Evolutionary conservation across 1,140 invertebrate species (phyloP), one percentile per base, ranked within the genome.

Genomic region (Drosophila santomea): DNA sequence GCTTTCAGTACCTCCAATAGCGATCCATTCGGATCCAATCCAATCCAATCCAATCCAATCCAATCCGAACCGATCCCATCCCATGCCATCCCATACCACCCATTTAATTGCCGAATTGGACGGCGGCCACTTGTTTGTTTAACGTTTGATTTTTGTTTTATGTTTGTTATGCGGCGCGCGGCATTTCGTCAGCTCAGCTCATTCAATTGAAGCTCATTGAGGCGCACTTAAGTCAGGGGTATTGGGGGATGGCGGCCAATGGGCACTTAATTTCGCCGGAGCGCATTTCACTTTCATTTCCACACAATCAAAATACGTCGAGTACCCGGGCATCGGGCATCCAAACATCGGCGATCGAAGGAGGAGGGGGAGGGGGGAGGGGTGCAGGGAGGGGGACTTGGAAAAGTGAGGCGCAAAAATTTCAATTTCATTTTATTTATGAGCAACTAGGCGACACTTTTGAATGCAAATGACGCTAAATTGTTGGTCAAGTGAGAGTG

Each of bases 201-300:
- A 63, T 85, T 86, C 77, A 78, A 85, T 84, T 84, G 78, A 60
- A 63, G 74, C 81, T 85, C 81, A 84, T 85, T 78, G 73, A 77
- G 74, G 61, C 60, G 60, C 76, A 79, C 76, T 79, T 41, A 60
- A 75, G 69, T 78, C 80, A 64, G 38, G 51, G 50, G 39, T 15
- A 36, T 12, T 32, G 6, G 6, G 6, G 38, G 23, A 35, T 38
- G 47, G 12, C 32, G 39, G 23, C 28, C 20, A 63, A 32, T 50
- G 72, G 71, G 75, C 78, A 86, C 74, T 74, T 78, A 81, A 84
- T 54, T 74, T 62, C 72, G 51, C 63, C 81, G 82, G 76, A 76
- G 77, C 81, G 68, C 83, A 86, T 85, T 85, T 85, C 81, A 85
- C 81, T 85, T 85, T 85, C 82, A 76, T 81, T 84, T 84, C 83